Percentiles rank a stretch among this genome's conserved stretches.
phyloP scores from a whole-genome alignment of 2,888 invertebrate species.

The Orthosia gracilis region DNA sequence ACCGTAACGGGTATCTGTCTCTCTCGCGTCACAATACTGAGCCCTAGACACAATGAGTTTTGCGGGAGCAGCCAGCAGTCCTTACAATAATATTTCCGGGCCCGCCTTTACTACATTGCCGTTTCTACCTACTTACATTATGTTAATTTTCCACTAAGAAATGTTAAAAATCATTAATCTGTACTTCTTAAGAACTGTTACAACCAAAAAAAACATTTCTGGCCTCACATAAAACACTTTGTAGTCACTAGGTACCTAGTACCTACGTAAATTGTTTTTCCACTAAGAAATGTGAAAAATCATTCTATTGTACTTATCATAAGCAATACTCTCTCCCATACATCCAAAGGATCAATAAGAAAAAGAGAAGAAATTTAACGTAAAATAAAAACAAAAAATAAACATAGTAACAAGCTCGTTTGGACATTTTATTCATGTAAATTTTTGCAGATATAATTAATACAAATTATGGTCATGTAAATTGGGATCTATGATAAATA shows the following conservation, averaged over 20 bases:
- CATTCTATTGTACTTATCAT: not conserved
- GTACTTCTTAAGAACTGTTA: not conserved
- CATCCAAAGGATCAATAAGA: slow-evolving; percentile 21
- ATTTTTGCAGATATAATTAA: slow-evolving; percentile 91
- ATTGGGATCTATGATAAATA: slow-evolving; percentile 89
- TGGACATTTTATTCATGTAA: slow-evolving; percentile 91
- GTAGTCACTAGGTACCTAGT: slow-evolving; percentile 6
- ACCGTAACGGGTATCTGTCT: slow-evolving; percentile 79
- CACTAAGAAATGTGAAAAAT: not conserved
- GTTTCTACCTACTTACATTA: slow-evolving; percentile 13
- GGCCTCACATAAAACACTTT: slow-evolving; percentile 70
- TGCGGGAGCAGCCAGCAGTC: slow-evolving; percentile 69
- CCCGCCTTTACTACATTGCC: slow-evolving; percentile 68
- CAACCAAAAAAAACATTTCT: slow-evolving; percentile 72
- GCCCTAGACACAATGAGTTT: slow-evolving; percentile 73
- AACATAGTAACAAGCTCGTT: slow-evolving; percentile 88
- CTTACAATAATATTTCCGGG: slow-evolving; percentile 79
- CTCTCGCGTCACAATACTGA: slow-evolving; percentile 73
- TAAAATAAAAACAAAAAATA: slow-evolving; percentile 71
- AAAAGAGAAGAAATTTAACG: slow-evolving; percentile 27
- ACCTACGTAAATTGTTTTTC: not conserved
- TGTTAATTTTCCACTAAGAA: slow-evolving; percentile 11
- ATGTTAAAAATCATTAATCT: not conserved
- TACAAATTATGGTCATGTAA: slow-evolving; percentile 91
- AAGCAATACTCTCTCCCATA: slow-evolving; percentile 15